Evolutionary conservation across 2,888 invertebrate genomes (phyloP).

Genomic region (Microctonus hyperodae): DNA sequence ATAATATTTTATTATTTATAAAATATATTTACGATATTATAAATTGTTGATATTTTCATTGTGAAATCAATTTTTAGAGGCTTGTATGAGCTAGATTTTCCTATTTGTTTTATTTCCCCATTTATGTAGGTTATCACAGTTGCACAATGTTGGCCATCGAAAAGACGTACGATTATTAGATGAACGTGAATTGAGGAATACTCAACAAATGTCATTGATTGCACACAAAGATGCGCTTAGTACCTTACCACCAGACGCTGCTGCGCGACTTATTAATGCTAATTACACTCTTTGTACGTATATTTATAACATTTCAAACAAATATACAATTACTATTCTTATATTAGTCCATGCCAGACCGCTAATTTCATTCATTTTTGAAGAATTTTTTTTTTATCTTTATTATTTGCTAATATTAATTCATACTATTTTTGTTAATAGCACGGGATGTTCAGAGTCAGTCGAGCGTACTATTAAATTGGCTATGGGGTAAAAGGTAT

Average conservation of each 20-base stretch:
- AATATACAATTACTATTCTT: background rate
- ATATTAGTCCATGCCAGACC: too few relatives aligned
- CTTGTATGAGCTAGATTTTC: slow-evolving; percentile 50
- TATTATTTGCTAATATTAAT: background rate
- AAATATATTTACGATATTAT: too few relatives aligned
- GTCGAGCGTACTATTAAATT: slow-evolving; percentile 79
- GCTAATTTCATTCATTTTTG: too few relatives aligned
- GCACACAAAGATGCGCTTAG: slow-evolving; percentile 75
- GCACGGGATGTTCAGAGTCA: slow-evolving; percentile 83
- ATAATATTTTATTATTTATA: too few relatives aligned
- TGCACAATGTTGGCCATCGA: slow-evolving; percentile 77
- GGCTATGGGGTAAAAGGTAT: slow-evolving; percentile 79
- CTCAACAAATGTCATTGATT: slow-evolving; percentile 76
- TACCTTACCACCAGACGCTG: slow-evolving; percentile 75
- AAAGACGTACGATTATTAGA: slow-evolving; percentile 79
- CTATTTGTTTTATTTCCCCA: background rate
- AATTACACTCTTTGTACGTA: slow-evolving; percentile 79
- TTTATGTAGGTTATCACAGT: slow-evolving; percentile 71
- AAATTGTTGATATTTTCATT: too few relatives aligned
- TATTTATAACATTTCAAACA: slow-evolving; percentile 5
- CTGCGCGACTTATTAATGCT: slow-evolving; percentile 76
- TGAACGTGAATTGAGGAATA: slow-evolving; percentile 77
- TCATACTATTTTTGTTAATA: slow-evolving; percentile 50
- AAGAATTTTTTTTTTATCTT: background rate
- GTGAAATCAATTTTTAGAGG: too few relatives aligned